A percentile compares a stretch with the other conserved stretches of the same genome.
These are phyloP conservation scores for Portunus trituberculatus DNA, from an alignment of 1,140 invertebrate species.

Conservation along the genomic window DNA sequence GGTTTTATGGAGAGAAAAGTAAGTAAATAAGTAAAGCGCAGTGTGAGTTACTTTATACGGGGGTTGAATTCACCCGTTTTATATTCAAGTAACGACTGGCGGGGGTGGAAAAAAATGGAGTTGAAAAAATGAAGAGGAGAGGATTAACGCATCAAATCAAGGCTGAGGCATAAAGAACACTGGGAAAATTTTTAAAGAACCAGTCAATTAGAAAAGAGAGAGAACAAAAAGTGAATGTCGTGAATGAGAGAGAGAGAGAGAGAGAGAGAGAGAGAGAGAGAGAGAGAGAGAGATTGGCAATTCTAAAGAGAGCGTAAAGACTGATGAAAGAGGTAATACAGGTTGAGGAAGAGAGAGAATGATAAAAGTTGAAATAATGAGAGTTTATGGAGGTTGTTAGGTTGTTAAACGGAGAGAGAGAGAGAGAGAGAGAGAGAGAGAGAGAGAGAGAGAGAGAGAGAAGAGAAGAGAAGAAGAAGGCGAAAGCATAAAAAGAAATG, in stretches of 20 bases:
- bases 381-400: not conserved
- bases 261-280: constrained; percentile 37
- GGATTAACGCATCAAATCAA: too few relatives aligned
- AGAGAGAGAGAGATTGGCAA: constrained; percentile 5
- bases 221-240: not conserved
- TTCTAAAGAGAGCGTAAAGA: constrained; percentile 2
- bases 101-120: not conserved
- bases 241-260: not conserved
- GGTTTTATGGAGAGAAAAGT: not conserved
- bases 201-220: not conserved
- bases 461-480: not conserved
- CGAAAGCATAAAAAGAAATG: not conserved
- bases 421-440: constrained; percentile 23
- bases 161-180: too few relatives aligned
- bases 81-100: not conserved
- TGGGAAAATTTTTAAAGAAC: too few relatives aligned
- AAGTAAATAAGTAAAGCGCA: too few relatives aligned
- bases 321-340: constrained; percentile 24
- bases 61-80: not conserved
- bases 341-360: constrained; percentile 1
- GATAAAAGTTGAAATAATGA: constrained; percentile 15
- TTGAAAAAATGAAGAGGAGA: not conserved
- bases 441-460: not conserved
- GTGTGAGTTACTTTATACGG: too few relatives aligned
- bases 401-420: not conserved